phyloP scores from a whole-genome alignment of 1,140 invertebrate species.

The Helicorthomorpha holstii region DNA sequence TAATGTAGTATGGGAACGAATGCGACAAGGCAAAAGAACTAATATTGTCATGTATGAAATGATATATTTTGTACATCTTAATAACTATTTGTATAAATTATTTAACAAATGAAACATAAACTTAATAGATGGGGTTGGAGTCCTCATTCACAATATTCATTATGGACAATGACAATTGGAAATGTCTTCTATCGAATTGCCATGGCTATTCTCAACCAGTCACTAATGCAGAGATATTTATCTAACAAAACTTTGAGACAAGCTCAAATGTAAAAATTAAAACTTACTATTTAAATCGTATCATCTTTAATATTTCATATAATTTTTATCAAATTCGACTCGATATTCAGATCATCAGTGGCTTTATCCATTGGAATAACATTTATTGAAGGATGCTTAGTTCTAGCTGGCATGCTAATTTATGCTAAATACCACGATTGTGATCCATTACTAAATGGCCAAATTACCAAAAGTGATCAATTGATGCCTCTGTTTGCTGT shows the following conservation, averaged over 20 bases:
- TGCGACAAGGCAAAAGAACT: no score
- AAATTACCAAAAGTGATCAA: background rate
- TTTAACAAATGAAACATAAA: no score
- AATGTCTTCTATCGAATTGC: background rate
- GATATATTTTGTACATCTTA: no score
- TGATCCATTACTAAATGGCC: background rate
- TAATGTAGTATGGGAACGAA: no score
- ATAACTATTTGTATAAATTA: no score
- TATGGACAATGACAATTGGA: background rate
- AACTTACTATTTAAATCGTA: background rate
- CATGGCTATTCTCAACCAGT: background rate
- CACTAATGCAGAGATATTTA: background rate
- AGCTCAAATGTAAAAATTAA: background rate
- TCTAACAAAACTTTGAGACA: background rate
- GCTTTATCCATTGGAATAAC: background rate
- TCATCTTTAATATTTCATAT: background rate
- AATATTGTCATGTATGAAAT: no score
- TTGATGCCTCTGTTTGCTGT: no score
- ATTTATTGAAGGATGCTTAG: no score
- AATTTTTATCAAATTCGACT: background rate
- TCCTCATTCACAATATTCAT: background rate
- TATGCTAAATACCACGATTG: background rate
- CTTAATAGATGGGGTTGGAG: background rate
- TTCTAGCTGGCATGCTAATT: background rate
- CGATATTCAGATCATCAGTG: background rate